These are phyloP conservation scores for Gortyna flavago DNA, from an alignment of 2,888 invertebrate species.

Conservation along the genomic window DNA sequence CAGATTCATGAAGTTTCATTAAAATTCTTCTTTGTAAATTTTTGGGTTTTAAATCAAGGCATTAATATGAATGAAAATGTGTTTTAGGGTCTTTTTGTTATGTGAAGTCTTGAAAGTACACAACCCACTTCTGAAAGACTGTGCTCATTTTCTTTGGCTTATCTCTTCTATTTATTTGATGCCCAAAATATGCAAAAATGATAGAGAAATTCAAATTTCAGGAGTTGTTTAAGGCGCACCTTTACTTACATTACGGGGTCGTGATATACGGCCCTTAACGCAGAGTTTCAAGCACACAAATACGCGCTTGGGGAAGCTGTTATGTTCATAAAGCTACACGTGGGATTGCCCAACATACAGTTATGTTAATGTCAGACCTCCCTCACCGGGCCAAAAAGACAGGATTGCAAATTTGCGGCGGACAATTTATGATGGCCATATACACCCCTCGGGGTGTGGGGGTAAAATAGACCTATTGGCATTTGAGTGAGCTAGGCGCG, in stretches of 20 bases:
- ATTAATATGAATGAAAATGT: slow-evolving; percentile 67
- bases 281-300: slow-evolving; percentile 68
- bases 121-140: slow-evolving; percentile 40
- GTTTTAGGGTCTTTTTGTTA: slow-evolving; percentile 44
- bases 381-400: slow-evolving; percentile 87
- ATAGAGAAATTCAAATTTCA: slow-evolving; percentile 67
- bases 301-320: slow-evolving; percentile 71
- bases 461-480: slow-evolving; percentile 88
- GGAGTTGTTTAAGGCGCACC: slow-evolving; percentile 61
- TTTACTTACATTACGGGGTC: slow-evolving; percentile 62
- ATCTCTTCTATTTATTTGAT: slow-evolving; percentile 58
- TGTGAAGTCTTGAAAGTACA: slow-evolving; percentile 43
- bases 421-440: slow-evolving; percentile 89
- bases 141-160: slow-evolving; percentile 47
- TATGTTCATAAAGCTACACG: slow-evolving; percentile 84
- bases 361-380: slow-evolving; percentile 87
- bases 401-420: slow-evolving; percentile 90
- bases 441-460: slow-evolving; percentile 82
- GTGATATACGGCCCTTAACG: slow-evolving; percentile 70
- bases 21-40: slow-evolving; percentile 74
- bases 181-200: slow-evolving; percentile 64
- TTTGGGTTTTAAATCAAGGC: slow-evolving; percentile 68
- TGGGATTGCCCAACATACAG: slow-evolving; percentile 85
- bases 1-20: slow-evolving; percentile 76
- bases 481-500: slow-evolving; percentile 85